A percentile compares a stretch with the other conserved stretches of the same genome.
Conservation (phyloP, 2,113 vertebrate genomes). For the Sminthopsis crassicaudata region DNA sequence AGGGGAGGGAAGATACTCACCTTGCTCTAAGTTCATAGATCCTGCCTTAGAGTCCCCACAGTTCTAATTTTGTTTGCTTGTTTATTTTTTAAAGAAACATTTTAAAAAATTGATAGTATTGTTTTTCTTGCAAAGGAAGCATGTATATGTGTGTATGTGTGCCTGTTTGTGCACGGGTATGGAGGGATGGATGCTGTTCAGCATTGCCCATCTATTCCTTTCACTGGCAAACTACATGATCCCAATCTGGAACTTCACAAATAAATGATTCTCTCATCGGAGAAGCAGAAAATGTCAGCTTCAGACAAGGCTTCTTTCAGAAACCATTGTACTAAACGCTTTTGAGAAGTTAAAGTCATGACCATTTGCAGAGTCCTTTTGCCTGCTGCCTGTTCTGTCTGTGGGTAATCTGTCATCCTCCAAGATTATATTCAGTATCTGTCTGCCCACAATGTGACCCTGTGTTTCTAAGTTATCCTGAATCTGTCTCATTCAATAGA, state of each 20-base stretch:
- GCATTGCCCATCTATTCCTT: neutral
- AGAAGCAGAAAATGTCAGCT: neutral
- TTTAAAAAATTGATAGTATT: neutral
- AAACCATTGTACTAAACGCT: neutral
- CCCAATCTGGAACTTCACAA: neutral
- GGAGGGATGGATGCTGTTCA: neutral
- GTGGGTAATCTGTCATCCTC: conserved; percentile 15
- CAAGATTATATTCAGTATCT: conserved; percentile 33
- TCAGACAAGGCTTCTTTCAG: neutral
- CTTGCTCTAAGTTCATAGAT: neutral
- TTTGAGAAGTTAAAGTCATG: neutral
- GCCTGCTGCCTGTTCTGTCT: conserved; percentile 29
- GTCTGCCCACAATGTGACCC: neutral
- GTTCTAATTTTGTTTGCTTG: neutral
- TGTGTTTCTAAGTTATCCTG: neutral
- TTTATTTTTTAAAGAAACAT: neutral
- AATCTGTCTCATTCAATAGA: conserved; percentile 35
- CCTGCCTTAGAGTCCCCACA: neutral
- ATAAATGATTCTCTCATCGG: neutral
- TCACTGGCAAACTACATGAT: neutral
- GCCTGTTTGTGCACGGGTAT: neutral
- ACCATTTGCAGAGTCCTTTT: neutral
- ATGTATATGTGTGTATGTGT: neutral
- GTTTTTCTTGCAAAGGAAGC: neutral
- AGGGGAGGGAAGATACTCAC: neutral